Evolutionary conservation across 1,140 invertebrate species (phyloP).

Genomic region (Tribolium castaneum): DNA sequence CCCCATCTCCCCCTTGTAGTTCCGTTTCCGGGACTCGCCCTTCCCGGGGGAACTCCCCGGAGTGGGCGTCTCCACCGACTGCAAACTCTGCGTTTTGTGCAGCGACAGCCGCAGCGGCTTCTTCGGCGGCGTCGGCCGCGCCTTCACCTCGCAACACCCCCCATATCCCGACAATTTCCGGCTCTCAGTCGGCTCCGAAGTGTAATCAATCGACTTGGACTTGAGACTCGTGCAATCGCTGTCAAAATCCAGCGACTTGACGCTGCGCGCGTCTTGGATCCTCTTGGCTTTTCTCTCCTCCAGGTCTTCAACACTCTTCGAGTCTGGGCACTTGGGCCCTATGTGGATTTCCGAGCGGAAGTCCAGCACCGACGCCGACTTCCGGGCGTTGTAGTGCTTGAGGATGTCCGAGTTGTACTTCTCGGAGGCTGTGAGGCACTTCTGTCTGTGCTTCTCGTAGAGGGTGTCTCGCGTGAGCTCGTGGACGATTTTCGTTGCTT

Average conservation of each 20-base stretch:
- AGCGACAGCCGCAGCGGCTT: slow-evolving; percentile 85
- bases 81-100: slow-evolving; percentile 83
- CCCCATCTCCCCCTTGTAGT: slow-evolving; percentile 67
- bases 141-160: slow-evolving; percentile 54
- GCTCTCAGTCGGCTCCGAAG: slow-evolving; percentile 68
- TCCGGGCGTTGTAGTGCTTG: slow-evolving; percentile 61
- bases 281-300: slow-evolving; percentile 57
- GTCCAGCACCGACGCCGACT: slow-evolving; percentile 62
- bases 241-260: slow-evolving; percentile 76
- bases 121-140: slow-evolving; percentile 81
- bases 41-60: slow-evolving; percentile 57
- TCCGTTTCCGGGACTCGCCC: slow-evolving; percentile 65
- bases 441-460: slow-evolving; percentile 60
- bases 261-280: slow-evolving; percentile 68
- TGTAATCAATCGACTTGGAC: slow-evolving; percentile 65
- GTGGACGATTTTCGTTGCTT: slow-evolving; percentile 62
- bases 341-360: slow-evolving; percentile 61
- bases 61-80: slow-evolving; percentile 73
- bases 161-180: slow-evolving; percentile 63
- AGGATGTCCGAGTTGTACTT: slow-evolving; percentile 61
- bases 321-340: slow-evolving; percentile 57
- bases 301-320: slow-evolving; percentile 56
- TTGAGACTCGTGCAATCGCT: slow-evolving; percentile 66
- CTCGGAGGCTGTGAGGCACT: slow-evolving; percentile 61
- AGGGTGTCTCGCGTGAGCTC: slow-evolving; percentile 61